Evolutionary conservation across 2,888 invertebrate species (phyloP).

Genomic region (Phragmatobia fuliginosa): DNA sequence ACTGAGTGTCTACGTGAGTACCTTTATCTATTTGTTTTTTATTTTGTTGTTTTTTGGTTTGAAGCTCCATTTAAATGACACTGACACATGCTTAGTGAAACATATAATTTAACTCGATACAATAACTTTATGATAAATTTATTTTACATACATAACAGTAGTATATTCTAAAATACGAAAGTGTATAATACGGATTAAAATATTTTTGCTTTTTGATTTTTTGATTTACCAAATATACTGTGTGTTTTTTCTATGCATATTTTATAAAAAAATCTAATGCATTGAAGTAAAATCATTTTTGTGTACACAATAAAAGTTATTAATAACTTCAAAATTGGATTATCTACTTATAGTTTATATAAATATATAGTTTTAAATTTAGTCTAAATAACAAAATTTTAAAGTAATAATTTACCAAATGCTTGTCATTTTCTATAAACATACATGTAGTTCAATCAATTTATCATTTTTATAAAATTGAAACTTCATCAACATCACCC

Average conservation of each 20-base stretch:
- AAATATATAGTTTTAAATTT: not conserved
- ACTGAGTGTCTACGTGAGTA: constrained; percentile 97
- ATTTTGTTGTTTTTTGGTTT: not conserved
- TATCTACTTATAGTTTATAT: too few relatives aligned
- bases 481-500: not conserved
- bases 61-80: not conserved
- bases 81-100: not conserved
- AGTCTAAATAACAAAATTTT: not conserved
- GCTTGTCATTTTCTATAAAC: not conserved
- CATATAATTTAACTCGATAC: not conserved
- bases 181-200: not conserved
- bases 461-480: not conserved
- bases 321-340: not conserved
- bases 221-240: too few relatives aligned
- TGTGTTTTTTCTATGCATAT: too few relatives aligned
- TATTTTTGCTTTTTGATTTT: too few relatives aligned
- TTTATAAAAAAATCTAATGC: too few relatives aligned
- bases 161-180: too few relatives aligned
- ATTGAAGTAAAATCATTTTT: not conserved
- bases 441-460: not conserved
- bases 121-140: not conserved
- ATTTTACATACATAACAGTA: too few relatives aligned
- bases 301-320: not conserved
- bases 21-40: not conserved
- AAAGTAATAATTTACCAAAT: not conserved